These are phyloP conservation scores for Todus mexicanus DNA, from an alignment of 2,797 vertebrate genomes.

Conservation along the genomic window DNA sequence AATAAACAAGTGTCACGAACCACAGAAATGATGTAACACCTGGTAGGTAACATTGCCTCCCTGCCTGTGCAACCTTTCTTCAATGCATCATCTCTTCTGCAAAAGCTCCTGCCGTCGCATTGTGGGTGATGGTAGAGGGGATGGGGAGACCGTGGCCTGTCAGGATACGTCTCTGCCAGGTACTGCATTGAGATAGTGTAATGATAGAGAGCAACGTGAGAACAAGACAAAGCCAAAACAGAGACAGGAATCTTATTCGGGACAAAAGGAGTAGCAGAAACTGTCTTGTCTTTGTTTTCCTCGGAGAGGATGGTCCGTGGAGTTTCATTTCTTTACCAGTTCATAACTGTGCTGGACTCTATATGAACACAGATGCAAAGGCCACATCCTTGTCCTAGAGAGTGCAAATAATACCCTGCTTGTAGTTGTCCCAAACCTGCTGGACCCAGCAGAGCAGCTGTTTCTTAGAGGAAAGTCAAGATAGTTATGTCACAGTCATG, in stretches of 20 bases:
- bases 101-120: neutral
- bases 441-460: neutral
- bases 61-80: neutral
- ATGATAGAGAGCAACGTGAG: neutral
- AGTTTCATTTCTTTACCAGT: rapidly evolving
- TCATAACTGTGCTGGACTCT: neutral
- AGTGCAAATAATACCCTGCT: neutral
- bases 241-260: neutral
- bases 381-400: neutral
- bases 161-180: neutral
- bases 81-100: neutral
- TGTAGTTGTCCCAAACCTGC: neutral
- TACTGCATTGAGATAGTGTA: rapidly evolving
- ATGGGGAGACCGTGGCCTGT: neutral
- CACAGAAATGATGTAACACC: neutral
- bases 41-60: neutral
- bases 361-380: neutral
- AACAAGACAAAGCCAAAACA: neutral
- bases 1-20: rapidly evolving
- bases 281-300: neutral
- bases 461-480: neutral
- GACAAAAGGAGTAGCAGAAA: neutral
- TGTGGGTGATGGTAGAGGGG: neutral
- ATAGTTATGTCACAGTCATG: neutral
- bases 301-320: neutral